phyloP scores from a whole-genome alignment of 2,888 invertebrate species.

The Epistrophe eligans region DNA sequence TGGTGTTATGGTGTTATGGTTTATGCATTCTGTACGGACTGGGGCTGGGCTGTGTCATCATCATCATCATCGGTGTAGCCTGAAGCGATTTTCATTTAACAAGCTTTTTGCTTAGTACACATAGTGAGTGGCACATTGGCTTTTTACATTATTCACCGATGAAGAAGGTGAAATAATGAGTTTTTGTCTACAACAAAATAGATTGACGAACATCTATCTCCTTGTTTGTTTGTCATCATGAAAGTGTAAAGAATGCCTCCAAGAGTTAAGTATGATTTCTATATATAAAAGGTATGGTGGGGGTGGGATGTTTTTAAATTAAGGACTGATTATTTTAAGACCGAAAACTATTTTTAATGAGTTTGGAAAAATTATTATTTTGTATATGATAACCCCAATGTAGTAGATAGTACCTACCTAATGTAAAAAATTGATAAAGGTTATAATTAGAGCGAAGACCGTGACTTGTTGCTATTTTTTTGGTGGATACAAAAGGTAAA shows the following conservation, averaged over 20 bases:
- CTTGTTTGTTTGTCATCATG: not conserved
- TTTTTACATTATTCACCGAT: constrained; percentile 57
- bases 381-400: too few species aligned
- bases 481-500: too few species aligned
- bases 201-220: constrained; percentile 22
- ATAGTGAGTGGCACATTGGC: constrained; percentile 16
- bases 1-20: constrained; percentile 61
- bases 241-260: constrained; percentile 18
- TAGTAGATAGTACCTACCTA: too few species aligned
- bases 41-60: not conserved
- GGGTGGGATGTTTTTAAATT: not conserved
- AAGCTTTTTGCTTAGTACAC: constrained; percentile 13
- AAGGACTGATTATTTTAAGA: not conserved
- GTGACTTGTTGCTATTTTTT: too few species aligned
- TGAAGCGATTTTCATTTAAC: constrained; percentile 47
- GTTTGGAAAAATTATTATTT: not conserved
- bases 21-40: constrained; percentile 32
- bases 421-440: too few species aligned
- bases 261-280: not conserved
- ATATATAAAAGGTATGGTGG: too few species aligned
- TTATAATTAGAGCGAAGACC: too few species aligned
- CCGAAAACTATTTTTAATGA: constrained; percentile 13
- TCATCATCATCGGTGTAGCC: constrained; percentile 45
- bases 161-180: constrained; percentile 79
- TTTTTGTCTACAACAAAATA: constrained; percentile 78